Evolutionary conservation across 2,113 vertebrate genomes (phyloP).

Genomic region (Hyaena hyaena): DNA sequence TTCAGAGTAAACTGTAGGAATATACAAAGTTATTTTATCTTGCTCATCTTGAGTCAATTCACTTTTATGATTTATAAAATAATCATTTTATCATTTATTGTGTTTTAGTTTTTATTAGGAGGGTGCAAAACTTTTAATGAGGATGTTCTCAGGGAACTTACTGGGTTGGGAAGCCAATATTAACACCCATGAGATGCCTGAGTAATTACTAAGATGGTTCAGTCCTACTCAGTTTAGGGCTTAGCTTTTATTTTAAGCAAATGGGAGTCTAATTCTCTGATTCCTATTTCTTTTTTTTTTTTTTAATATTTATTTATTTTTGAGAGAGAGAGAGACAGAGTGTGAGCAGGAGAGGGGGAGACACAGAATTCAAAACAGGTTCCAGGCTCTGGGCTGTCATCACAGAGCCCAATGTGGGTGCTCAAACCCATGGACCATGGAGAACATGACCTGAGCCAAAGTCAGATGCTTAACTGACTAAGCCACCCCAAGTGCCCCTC

Average conservation of each 20-base stretch:
- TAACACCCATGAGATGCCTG: neutral
- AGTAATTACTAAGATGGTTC: too few relatives aligned
- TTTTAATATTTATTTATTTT: too few relatives aligned
- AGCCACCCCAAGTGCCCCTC: too few relatives aligned
- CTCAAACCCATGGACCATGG: too few relatives aligned
- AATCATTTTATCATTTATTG: neutral
- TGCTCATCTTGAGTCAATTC: neutral
- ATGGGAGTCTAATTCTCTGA: too few relatives aligned
- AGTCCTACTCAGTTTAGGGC: neutral
- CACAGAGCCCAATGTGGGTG: too few relatives aligned
- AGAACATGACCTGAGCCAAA: too few relatives aligned
- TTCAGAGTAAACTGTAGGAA: neutral
- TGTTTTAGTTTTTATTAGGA: neutral
- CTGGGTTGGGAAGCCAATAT: neutral
- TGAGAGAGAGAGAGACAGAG: too few relatives aligned
- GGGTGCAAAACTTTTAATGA: neutral
- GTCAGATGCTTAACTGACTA: too few relatives aligned
- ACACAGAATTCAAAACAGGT: too few relatives aligned
- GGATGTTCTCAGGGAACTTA: neutral
- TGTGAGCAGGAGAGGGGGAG: too few relatives aligned
- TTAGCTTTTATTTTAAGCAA: neutral
- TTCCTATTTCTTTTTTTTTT: neutral
- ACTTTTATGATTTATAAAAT: neutral
- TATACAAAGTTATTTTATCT: neutral
- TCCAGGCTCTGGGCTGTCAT: too few relatives aligned